Evolutionary conservation across 2,888 invertebrate species (phyloP), one percentile per base, ranked within the genome.

Genomic region (Cantharis nigra): DNA sequence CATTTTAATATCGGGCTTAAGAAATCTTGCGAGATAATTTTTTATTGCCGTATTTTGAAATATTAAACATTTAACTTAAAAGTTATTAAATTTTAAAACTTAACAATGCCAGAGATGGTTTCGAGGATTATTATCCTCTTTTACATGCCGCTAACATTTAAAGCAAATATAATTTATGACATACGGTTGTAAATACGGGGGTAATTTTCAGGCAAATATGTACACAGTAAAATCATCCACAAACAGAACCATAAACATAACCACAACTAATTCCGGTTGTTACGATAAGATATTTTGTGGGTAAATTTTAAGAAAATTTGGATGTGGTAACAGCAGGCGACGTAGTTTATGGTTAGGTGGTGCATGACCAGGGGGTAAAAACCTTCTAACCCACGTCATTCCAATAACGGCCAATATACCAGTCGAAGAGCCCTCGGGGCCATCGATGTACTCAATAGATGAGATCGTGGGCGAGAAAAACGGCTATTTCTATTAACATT

Each of bases 331-430:
- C 80, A 80, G 80, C 80, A 69, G 80, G 78, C 74, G 79, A 78
- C 78, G 77, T 82, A 80, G 81, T 82, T 81, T 82, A 81, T 82
- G 80, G 80, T 78, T 80, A 74, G 80, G 81, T 79, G 79, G 80
- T 77, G 79, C 79, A 80, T 79, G 77, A 78, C 79, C 78, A 76
- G 79, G 78, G 81, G 82, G 79, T 80, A 73, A 81, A 49, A 83
- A 79, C 82, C 80, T 81, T 83, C 83, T 82, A 82, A 83, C 83
- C 83, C 82, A 82, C 84, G 82, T 84, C 83, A 84, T 80, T 76
- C 80, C 83, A 82, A 84, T 83, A 83, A 83, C 82, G 83, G 80
- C 81, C 81, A 80, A 82, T 82, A 82, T 83, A 81, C 82, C 78
- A 78, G 76, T 80, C 82, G 79, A 82, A 79, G 71, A 75, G 80